Evolutionary conservation across 2,888 invertebrate genomes (phyloP).

Genomic region (Nomada goodeniana): DNA sequence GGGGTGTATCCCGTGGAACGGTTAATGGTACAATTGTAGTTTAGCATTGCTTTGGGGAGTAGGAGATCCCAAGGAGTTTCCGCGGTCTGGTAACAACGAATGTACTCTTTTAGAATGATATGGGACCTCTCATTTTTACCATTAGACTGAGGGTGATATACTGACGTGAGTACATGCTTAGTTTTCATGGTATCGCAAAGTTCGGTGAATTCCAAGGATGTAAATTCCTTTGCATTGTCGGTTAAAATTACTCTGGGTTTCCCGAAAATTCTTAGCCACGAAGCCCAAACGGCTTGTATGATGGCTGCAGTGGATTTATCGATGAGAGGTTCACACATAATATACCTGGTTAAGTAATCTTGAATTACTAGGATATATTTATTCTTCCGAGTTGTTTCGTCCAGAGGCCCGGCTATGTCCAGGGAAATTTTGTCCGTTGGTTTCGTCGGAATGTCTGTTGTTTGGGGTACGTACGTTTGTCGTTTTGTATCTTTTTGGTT

Average conservation of each 20-base stretch:
- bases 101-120: too few relatives aligned
- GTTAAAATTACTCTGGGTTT: constrained; percentile 16
- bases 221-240: constrained; percentile 23
- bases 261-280: constrained; percentile 9
- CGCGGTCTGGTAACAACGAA: too few relatives aligned
- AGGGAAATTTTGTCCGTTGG: constrained; percentile 21
- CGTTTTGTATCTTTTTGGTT: constrained; percentile 18
- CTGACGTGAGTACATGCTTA: constrained; percentile 7
- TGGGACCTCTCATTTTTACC: constrained; percentile 9
- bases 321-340: constrained; percentile 13
- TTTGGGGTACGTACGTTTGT: constrained; percentile 20
- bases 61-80: too few relatives aligned
- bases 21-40: too few relatives aligned
- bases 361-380: constrained; percentile 27
- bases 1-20: too few relatives aligned
- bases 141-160: constrained; percentile 17
- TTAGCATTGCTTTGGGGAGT: too few relatives aligned
- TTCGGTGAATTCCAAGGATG: constrained; percentile 15
- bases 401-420: not conserved
- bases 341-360: constrained; percentile 11
- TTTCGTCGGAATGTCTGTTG: constrained; percentile 18
- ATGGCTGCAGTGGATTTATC: constrained; percentile 27
- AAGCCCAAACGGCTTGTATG: constrained; percentile 31
- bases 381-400: not conserved
- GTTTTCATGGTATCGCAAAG: constrained; percentile 15